phyloP scores from a whole-genome alignment of 2,888 invertebrate species.

The Pristionchus fissidentatus region DNA sequence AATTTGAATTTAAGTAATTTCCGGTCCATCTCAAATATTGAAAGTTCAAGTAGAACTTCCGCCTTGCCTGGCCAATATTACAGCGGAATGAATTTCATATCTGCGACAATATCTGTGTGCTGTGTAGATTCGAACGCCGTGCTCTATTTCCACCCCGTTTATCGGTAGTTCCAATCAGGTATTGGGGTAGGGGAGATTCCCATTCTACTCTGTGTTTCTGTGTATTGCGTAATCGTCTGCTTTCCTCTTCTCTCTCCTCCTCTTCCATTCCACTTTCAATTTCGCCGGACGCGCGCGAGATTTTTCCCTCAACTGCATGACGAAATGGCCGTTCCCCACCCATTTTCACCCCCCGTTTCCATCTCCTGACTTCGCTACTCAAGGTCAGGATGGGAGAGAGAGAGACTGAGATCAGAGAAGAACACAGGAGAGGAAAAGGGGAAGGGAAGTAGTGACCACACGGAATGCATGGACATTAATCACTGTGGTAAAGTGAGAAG shows the following conservation, averaged over 20 bases:
- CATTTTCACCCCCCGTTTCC: constrained; percentile 16
- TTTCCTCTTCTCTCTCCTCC: neutral
- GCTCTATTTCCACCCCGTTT: no score
- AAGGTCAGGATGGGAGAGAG: constrained; percentile 2
- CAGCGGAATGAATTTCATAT: no score
- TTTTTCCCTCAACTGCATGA: neutral
- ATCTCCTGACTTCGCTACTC: constrained; percentile 8
- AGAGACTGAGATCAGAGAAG: neutral
- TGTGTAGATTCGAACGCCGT: neutral
- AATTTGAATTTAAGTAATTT: neutral
- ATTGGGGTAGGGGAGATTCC: no score
- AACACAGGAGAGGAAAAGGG: neutral
- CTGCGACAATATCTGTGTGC: no score
- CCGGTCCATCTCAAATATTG: no score
- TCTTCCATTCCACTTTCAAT: constrained; percentile 13
- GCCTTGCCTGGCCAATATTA: no score
- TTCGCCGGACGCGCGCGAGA: neutral
- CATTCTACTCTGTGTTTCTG: neutral
- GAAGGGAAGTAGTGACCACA: neutral
- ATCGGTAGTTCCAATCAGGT: no score
- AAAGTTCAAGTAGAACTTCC: no score
- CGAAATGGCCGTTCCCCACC: constrained; percentile 28
- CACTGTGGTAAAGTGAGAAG: neutral
- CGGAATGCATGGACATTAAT: constrained; percentile 21
- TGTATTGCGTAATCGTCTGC: constrained; percentile 11